phyloP scores from a whole-genome alignment of 2,113 vertebrate genomes.

The Datnioides undecimradiatus region DNA sequence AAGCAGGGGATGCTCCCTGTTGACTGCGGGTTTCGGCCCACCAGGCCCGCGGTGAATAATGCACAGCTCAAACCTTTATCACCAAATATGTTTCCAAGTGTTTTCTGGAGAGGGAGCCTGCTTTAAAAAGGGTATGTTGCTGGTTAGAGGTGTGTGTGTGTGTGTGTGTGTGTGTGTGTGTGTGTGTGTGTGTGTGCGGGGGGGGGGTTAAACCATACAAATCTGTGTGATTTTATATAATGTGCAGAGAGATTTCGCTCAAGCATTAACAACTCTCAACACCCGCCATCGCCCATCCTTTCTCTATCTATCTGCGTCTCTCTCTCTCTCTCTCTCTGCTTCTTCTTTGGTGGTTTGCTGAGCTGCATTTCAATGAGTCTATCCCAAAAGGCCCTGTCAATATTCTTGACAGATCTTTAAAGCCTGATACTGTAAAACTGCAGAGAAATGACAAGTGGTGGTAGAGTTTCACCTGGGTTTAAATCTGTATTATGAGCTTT shows the following conservation, averaged over 20 bases:
- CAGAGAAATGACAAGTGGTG: conserved; percentile 41
- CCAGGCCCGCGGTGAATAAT: conserved; percentile 5
- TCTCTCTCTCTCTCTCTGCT: conserved; percentile 1
- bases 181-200: no score
- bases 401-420: conserved; percentile 65
- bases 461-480: conserved; percentile 40
- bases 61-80: not conserved
- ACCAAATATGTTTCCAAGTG: not conserved
- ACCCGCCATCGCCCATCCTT: not conserved
- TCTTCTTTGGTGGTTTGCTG: conserved; percentile 32
- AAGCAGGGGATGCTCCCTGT: conserved; percentile 38
- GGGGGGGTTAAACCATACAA: conserved; percentile 50
- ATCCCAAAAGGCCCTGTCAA: conserved; percentile 65
- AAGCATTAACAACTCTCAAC: conserved; percentile 41
- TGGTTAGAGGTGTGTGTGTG: no score
- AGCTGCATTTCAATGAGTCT: conserved; percentile 71
- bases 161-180: no score
- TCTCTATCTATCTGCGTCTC: conserved; percentile 22
- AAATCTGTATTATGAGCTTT: conserved; percentile 40
- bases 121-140: not conserved
- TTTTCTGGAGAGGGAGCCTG: not conserved
- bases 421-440: conserved; percentile 47
- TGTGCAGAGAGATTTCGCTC: conserved; percentile 43
- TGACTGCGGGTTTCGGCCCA: conserved; percentile 14
- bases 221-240: conserved; percentile 55